phyloP scores from a whole-genome alignment of 2,113 vertebrate species.

The Periophthalmodon schlosseri region DNA sequence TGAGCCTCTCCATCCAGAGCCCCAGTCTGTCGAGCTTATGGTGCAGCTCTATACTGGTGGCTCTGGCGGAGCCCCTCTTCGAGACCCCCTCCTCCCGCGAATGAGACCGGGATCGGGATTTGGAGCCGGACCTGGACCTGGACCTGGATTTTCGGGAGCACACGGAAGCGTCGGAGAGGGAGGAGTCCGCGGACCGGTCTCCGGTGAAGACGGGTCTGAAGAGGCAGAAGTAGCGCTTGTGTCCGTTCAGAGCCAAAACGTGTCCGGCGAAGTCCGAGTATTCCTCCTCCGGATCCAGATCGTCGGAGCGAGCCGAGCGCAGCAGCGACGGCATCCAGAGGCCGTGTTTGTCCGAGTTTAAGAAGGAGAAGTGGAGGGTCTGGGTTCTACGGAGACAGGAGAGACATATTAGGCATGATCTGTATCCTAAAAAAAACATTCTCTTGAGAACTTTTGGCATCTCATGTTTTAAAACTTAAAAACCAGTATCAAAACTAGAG shows the following conservation, averaged over 20 bases:
- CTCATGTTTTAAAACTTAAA: too few relatives aligned
- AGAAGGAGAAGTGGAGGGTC: slow-evolving; percentile 93
- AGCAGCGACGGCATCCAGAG: slow-evolving; percentile 88
- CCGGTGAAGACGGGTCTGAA: slow-evolving; percentile 86
- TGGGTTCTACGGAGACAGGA: slow-evolving; percentile 77
- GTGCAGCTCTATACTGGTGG: slow-evolving; percentile 81
- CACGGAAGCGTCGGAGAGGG: slow-evolving; percentile 52
- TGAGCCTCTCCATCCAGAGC: slow-evolving; percentile 92
- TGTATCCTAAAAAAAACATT: background rate
- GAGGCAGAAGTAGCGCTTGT: slow-evolving; percentile 96
- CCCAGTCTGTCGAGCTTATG: slow-evolving; percentile 89
- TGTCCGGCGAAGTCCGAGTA: slow-evolving; percentile 86
- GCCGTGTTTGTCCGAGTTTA: slow-evolving; percentile 90
- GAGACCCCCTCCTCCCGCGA: slow-evolving; percentile 61
- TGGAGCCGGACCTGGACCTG: slow-evolving; percentile 66
- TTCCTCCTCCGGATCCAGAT: slow-evolving; percentile 76
- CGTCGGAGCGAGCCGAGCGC: slow-evolving; percentile 72
- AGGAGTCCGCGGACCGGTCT: slow-evolving; percentile 73
- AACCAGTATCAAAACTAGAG: too few relatives aligned
- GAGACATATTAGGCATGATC: background rate
- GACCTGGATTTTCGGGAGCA: slow-evolving; percentile 60
- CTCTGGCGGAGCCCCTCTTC: slow-evolving; percentile 58
- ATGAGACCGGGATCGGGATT: slow-evolving; percentile 69
- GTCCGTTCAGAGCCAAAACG: slow-evolving; percentile 90
- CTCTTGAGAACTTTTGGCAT: too few relatives aligned